Percentiles rank a stretch among this genome's conserved stretches.
These are phyloP conservation scores for Saxidomus purpurata DNA, from an alignment of 1,140 invertebrate genomes.

Conservation along the genomic window DNA sequence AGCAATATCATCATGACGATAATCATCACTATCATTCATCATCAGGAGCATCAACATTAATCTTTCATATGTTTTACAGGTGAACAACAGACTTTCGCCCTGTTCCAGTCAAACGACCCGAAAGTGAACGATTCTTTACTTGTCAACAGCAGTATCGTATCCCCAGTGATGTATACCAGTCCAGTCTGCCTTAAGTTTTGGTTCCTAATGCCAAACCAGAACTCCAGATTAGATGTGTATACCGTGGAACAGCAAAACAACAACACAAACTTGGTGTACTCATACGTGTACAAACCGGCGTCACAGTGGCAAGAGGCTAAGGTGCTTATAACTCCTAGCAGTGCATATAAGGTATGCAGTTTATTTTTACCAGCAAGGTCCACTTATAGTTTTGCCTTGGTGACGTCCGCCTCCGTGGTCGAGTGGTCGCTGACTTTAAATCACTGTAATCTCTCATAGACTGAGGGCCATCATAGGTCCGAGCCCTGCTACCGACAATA, in stretches of 20 bases:
- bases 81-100: constrained; percentile 30
- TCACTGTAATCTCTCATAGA: too few species aligned
- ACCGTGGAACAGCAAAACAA: not conserved
- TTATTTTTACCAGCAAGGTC: too few species aligned
- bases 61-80: not conserved
- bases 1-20: not conserved
- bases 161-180: not conserved
- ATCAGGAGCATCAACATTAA: not conserved
- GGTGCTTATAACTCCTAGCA: not conserved
- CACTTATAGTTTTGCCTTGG: too few species aligned
- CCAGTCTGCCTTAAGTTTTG: constrained; percentile 45
- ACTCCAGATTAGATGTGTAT: constrained; percentile 32
- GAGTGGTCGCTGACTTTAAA: too few species aligned
- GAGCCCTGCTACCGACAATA: too few species aligned
- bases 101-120: constrained; percentile 52
- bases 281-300: not conserved
- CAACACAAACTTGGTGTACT: not conserved
- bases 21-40: not conserved
- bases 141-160: constrained; percentile 15
- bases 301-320: constrained; percentile 44
- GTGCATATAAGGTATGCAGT: constrained; percentile 17
- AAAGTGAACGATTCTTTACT: not conserved
- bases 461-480: too few species aligned
- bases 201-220: constrained; percentile 58
- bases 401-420: too few species aligned